Percentiles rank a stretch among this genome's conserved stretches.
These are phyloP conservation scores for Carterocephalus palaemon DNA, from an alignment of 2,888 invertebrate species.

Conservation along the genomic window DNA sequence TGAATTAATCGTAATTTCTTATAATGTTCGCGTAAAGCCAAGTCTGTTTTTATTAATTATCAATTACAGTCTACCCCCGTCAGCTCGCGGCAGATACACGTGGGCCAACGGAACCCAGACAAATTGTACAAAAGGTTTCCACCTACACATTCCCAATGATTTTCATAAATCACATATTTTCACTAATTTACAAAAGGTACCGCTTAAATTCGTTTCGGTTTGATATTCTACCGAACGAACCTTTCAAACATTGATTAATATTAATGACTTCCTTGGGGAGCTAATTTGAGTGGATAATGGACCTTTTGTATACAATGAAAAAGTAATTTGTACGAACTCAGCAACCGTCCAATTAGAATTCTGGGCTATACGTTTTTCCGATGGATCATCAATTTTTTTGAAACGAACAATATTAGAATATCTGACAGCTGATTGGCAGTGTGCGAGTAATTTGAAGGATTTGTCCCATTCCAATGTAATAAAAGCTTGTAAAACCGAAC, in stretches of 20 bases:
- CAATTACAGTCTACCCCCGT: no score
- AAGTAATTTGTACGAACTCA: slow-evolving; percentile 63
- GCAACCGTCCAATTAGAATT: slow-evolving; percentile 57
- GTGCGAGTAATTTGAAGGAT: no score
- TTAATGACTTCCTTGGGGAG: slow-evolving; percentile 69
- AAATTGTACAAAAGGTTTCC: no score
- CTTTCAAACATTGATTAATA: slow-evolving; percentile 72
- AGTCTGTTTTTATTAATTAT: no score
- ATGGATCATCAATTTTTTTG: slow-evolving; percentile 50
- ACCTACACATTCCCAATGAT: no score
- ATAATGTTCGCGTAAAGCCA: no score
- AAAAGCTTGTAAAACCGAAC: no score
- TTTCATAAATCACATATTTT: no score
- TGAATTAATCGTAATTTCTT: no score
- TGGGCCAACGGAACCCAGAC: no score
- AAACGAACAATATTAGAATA: slow-evolving; percentile 3
- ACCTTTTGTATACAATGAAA: slow-evolving; percentile 69
- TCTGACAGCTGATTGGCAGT: slow-evolving; percentile 12
- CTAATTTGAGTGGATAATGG: slow-evolving; percentile 76
- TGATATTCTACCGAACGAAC: slow-evolving; percentile 38
- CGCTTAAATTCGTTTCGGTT: slow-evolving; percentile 29
- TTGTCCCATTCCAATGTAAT: no score
- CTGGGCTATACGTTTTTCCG: slow-evolving; percentile 50
- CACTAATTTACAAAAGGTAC: slow-evolving; percentile 26
- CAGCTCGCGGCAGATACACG: no score